These are phyloP conservation scores for Lasiurus cinereus DNA, from an alignment of 2,113 vertebrate genomes.

Conservation along the genomic window DNA sequence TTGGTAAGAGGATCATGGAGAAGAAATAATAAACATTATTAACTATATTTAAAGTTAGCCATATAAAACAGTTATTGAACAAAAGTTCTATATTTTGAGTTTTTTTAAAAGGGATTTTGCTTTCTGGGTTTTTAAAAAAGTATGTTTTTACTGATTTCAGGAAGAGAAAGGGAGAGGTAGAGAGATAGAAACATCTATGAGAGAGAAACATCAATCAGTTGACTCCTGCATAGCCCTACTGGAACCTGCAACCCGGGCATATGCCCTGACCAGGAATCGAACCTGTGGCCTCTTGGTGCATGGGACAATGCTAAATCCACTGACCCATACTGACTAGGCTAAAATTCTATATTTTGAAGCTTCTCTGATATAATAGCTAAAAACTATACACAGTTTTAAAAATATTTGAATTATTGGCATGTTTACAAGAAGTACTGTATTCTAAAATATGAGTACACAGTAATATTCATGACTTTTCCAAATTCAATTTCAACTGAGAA, in stretches of 20 bases:
- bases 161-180: too few species aligned
- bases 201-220: too few species aligned
- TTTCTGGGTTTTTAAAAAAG: too few species aligned
- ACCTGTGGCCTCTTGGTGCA: too few species aligned
- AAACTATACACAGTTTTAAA: slow-evolving; percentile 15
- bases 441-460: not conserved
- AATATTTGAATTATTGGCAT: not conserved
- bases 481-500: slow-evolving; percentile 41
- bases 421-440: slow-evolving; percentile 8
- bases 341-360: not conserved
- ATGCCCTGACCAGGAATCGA: too few species aligned
- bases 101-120: too few species aligned
- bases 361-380: slow-evolving; percentile 26
- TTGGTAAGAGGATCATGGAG: not conserved
- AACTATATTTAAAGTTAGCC: slow-evolving; percentile 7
- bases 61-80: slow-evolving; percentile 25
- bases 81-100: not conserved
- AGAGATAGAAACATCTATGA: too few species aligned
- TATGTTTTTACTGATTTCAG: too few species aligned
- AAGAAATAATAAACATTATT: slow-evolving; percentile 26
- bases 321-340: too few species aligned
- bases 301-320: too few species aligned
- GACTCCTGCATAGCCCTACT: too few species aligned
- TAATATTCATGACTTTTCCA: slow-evolving; percentile 8
- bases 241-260: too few species aligned